Evolutionary conservation across 2,797 vertebrate species (phyloP), one percentile per base, ranked within the genome.

Genomic region (Mus minutoides): DNA sequence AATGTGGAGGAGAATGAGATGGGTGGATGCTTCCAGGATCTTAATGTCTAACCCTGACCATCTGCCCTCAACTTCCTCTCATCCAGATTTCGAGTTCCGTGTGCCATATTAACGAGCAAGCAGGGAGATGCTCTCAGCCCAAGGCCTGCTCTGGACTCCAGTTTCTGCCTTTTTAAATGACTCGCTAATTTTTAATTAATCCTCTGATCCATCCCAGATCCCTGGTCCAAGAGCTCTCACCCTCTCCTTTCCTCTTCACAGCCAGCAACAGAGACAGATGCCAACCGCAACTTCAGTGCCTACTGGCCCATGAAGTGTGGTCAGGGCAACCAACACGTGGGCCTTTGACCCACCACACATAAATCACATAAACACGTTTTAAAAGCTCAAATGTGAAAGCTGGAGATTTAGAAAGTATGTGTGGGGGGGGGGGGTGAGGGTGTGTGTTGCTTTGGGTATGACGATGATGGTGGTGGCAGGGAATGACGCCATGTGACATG

Each of bases 171-270:
- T 76, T 76, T 21, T 29, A 54, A 87, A 86, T 0, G 21, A 91
- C 90, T 85, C 34, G 19, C 64, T 95, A 58, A 58, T 94, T 96
- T 94, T 80, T 95, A 92, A 88, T 84, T 73, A 94, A 89, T 77
- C 86, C 79, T 96, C 64, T 89, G 92, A 92, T 93, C 43, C 73
- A 92, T 54, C 46, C 88, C 90, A 86, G 85, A 94, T 10, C 37
- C 73, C 84, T 22, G 34, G 64, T 16, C 5, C 16, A 14, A 26
- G 58, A 34, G 29, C 6, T 43, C 10, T 43, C 31, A 5, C 40
- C 24, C 37, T 77, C n/a, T 34, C 43, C 49, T 49, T 0, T 43
- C 26, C 54, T 69, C 60, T 24, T 87, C 11, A 16, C 2, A 46
- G 73, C 40, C 49, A 91, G 62, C 46, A 62, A 73, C 64, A 8